A percentile compares a stretch with the other conserved stretches of the same genome.
Conservation (phyloP, 2,113 vertebrate species). For the Zosterops pallidus region DNA sequence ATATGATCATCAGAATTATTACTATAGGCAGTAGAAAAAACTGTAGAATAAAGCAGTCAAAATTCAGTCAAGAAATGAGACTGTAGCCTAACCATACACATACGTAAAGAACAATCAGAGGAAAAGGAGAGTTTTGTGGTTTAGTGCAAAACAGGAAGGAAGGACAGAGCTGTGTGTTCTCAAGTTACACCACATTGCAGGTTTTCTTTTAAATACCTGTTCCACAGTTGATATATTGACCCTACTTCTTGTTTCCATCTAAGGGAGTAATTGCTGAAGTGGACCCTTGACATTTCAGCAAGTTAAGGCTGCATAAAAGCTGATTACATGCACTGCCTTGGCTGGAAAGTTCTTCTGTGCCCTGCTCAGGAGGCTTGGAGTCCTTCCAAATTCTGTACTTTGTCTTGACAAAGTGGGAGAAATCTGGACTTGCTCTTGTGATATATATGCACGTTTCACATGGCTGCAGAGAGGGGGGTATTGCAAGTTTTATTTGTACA, state of each 20-base stretch:
- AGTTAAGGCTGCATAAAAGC: background rate
- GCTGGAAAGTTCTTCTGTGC: background rate
- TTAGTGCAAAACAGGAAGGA: constrained; percentile 27
- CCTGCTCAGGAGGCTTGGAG: background rate
- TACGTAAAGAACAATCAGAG: background rate
- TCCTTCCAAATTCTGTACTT: background rate
- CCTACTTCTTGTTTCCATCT: background rate
- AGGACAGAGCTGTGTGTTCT: background rate
- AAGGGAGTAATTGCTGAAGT: background rate
- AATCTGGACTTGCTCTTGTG: background rate
- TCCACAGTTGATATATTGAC: background rate
- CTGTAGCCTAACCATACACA: background rate
- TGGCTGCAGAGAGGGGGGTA: background rate
- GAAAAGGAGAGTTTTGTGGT: background rate
- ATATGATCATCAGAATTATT: background rate
- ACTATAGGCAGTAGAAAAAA: background rate
- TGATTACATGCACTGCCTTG: background rate
- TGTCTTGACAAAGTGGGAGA: background rate
- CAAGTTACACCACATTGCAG: background rate
- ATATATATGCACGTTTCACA: background rate
- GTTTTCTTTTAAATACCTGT: background rate
- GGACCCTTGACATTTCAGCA: background rate
- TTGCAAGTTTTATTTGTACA: background rate
- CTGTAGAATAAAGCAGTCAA: background rate
- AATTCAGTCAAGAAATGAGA: background rate